Evolutionary conservation across 2,888 invertebrate species (phyloP), one percentile per base, ranked within the genome.

Genomic region (Microplitis deprimator): DNA sequence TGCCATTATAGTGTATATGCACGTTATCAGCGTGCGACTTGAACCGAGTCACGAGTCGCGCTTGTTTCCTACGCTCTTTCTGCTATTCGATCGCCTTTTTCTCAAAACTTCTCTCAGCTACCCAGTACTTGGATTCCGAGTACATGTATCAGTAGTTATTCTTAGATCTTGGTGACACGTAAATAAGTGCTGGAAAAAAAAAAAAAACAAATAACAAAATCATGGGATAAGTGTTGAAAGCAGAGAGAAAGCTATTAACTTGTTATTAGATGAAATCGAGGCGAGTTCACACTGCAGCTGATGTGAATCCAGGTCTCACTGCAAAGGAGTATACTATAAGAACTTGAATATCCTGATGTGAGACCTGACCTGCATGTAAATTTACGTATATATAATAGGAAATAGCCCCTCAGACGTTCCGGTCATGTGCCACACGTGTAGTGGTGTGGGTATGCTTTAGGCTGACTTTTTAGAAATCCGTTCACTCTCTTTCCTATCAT

Each of bases 21-120:
- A 77, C 77, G 77, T 77, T 77, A 77, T 77, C 77, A 77, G 74
- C 74, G 77, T 77, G 77, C 70, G 77, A 77, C 77, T 77, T 77
- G 77, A 74, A 67, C 77, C 77, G 60, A 77, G 77, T 77, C 77
- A 77, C 77, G 77, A 77, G 77, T 77, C 74, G 77, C 69, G 69
- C 77, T 77, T 70, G 64, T 73, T 77, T 77, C 77, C 77, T 77
- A 73, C 77, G 77, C 61, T 70, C 67, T 68, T 68, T 65, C 20
- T 73, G 7, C 39, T 73, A 17, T 73, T 60, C 29, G 62, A 13
- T 16, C 62, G 20, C 65, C 38, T 38, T 65, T 13, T 7, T 65
- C 65, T 16, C 20, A 16, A 13, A 65, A 38, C 29, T 29, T 20
- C 13, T 65, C 13, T 29, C 6, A 29, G 29, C 38, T 65, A 6